These are phyloP conservation scores for Drosophila mauritiana DNA, from an alignment of 1,140 invertebrate species.

Conservation along the genomic window DNA sequence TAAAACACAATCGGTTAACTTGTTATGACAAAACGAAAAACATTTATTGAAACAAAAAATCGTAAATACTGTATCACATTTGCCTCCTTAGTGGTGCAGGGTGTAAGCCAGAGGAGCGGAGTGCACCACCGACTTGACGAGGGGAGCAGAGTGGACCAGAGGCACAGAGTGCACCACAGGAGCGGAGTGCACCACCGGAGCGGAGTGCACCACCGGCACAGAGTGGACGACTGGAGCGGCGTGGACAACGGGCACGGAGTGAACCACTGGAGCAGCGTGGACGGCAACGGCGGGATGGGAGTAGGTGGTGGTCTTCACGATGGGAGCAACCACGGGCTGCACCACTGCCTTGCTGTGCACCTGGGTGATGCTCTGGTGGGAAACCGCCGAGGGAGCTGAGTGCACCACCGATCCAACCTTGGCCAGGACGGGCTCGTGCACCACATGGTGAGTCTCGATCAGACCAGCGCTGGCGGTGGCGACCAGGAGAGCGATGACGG, in stretches of 20 bases:
- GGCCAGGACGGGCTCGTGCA: slow-evolving; percentile 75
- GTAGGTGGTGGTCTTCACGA: slow-evolving; percentile 76
- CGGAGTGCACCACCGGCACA: slow-evolving; percentile 72
- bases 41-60: slow-evolving; percentile 58
- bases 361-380: slow-evolving; percentile 85
- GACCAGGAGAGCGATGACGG: slow-evolving; percentile 85
- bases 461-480: slow-evolving; percentile 86
- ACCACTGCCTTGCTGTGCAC: slow-evolving; percentile 72
- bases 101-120: slow-evolving; percentile 83
- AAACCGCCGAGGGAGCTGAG: slow-evolving; percentile 80
- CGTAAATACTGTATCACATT: slow-evolving; percentile 62
- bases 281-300: slow-evolving; percentile 81
- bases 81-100: slow-evolving; percentile 60
- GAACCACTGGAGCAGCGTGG: slow-evolving; percentile 45
- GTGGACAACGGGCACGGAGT: slow-evolving; percentile 73
- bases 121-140: slow-evolving; percentile 59
- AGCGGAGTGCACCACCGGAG: slow-evolving; percentile 70
- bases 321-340: slow-evolving; percentile 69
- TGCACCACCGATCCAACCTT: slow-evolving; percentile 76
- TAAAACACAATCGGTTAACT: slow-evolving; percentile 2
- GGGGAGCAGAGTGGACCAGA: slow-evolving; percentile 61
- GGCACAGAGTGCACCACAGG: slow-evolving; percentile 65
- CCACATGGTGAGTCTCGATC: slow-evolving; percentile 70
- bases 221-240: slow-evolving; percentile 49
- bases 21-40: slow-evolving; percentile 50